A percentile compares a stretch with the other conserved stretches of the same genome.
Evolutionary conservation across 2,113 vertebrate species (phyloP).

Genomic region (Mastomys coucha): DNA sequence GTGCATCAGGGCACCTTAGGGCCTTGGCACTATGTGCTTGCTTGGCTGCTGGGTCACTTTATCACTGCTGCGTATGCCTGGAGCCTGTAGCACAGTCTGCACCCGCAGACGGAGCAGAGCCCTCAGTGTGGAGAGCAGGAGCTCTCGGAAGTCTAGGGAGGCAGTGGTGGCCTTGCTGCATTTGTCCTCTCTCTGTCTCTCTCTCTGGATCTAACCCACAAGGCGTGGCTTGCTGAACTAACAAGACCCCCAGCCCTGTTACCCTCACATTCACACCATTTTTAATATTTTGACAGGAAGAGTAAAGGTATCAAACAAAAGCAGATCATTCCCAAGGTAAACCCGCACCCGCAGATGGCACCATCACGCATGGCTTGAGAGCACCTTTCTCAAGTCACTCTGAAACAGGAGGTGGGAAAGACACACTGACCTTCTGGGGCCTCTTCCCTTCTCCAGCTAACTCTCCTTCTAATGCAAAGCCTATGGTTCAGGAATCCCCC

Average conservation of each 20-base stretch:
- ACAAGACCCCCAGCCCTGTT: background rate
- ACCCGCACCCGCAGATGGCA: slow-evolving; percentile 31
- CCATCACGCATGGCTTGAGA: background rate
- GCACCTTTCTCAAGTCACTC: background rate
- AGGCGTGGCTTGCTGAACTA: slow-evolving; percentile 81
- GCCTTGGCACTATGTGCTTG: background rate
- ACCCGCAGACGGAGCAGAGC: slow-evolving; percentile 41
- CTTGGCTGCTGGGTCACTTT: background rate
- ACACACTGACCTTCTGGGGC: background rate
- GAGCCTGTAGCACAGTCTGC: rapidly evolving
- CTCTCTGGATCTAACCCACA: slow-evolving; percentile 67
- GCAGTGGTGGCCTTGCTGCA: slow-evolving; percentile 52
- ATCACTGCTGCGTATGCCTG: background rate
- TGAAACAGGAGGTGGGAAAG: background rate
- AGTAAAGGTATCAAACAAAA: slow-evolving; percentile 93
- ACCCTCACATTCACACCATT: slow-evolving; percentile 67
- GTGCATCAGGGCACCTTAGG: background rate
- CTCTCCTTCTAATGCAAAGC: background rate
- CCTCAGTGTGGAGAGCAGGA: rapidly evolving
- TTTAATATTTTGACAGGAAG: slow-evolving; percentile 92
- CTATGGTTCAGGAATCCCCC: background rate
- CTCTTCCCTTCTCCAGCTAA: background rate
- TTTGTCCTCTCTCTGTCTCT: slow-evolving; percentile 59
- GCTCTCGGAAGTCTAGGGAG: background rate
- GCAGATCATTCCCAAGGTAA: slow-evolving; percentile 98